Percentiles rank a stretch among this genome's conserved stretches.
phyloP scores from a whole-genome alignment of 2,113 vertebrate genomes.

The Notarius quadriscutis region DNA sequence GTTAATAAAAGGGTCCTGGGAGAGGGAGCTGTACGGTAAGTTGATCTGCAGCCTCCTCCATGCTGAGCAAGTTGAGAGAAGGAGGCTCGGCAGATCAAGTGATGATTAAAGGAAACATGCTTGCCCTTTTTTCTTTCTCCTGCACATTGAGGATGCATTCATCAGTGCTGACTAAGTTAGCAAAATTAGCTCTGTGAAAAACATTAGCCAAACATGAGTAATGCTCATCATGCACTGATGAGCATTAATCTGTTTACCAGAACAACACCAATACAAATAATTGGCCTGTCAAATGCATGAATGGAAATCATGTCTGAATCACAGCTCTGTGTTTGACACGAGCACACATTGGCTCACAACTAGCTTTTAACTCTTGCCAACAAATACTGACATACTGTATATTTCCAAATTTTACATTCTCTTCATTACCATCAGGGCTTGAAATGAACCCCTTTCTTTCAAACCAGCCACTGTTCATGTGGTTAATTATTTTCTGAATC shows the following conservation, averaged over 20 bases:
- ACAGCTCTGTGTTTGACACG: constrained; percentile 13
- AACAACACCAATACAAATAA: constrained; percentile 46
- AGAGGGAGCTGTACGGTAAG: neutral
- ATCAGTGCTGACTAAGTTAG: constrained; percentile 23
- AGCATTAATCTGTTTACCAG: constrained; percentile 48
- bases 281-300: constrained; percentile 44
- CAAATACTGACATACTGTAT: neutral
- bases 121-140: constrained; percentile 27
- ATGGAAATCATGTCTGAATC: constrained; percentile 41
- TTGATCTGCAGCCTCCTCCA: neutral
- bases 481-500: neutral
- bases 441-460: neutral
- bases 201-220: constrained; percentile 29
- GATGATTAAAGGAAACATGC: constrained; percentile 14
- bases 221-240: constrained; percentile 37
- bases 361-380: neutral
- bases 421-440: neutral
- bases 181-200: constrained; percentile 38
- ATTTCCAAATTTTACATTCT: neutral
- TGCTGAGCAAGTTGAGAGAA: neutral
- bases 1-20: neutral
- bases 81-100: neutral
- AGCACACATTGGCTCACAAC: neutral
- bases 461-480: neutral
- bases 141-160: constrained; percentile 27